Evolutionary conservation across 2,113 vertebrate species (phyloP).

Genomic region (Nyctibius bracteatus): DNA sequence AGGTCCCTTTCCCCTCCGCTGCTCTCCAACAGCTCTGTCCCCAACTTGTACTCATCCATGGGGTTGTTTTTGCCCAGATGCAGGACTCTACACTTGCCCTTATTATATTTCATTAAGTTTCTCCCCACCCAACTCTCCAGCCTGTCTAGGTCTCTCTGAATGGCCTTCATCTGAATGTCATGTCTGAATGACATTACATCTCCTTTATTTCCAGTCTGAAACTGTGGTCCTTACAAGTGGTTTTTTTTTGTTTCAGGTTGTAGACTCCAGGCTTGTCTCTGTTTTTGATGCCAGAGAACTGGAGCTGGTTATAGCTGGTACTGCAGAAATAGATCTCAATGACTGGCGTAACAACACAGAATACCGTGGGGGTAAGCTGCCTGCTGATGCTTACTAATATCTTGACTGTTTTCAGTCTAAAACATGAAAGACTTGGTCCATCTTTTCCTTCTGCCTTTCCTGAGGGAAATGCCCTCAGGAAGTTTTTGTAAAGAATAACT

Average conservation of each 20-base stretch:
- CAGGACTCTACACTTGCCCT: too few relatives aligned
- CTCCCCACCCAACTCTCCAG: too few relatives aligned
- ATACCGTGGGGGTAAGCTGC: slow-evolving; percentile 90
- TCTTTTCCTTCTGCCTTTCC: not conserved
- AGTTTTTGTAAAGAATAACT: not conserved
- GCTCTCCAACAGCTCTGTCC: too few relatives aligned
- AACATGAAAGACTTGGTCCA: not conserved
- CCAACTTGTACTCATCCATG: too few relatives aligned
- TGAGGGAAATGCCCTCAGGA: not conserved
- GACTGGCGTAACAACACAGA: slow-evolving; percentile 97
- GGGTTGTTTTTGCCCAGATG: too few relatives aligned
- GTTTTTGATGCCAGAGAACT: slow-evolving; percentile 96
- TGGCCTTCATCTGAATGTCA: too few relatives aligned
- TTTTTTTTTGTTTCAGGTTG: slow-evolving; percentile 83
- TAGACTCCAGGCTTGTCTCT: slow-evolving; percentile 94
- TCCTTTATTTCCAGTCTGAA: not conserved
- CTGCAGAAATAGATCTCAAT: slow-evolving; percentile 93
- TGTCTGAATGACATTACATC: too few relatives aligned
- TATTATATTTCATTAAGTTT: too few relatives aligned
- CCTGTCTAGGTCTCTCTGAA: too few relatives aligned
- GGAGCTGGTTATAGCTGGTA: slow-evolving; percentile 97
- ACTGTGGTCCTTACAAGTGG: not conserved
- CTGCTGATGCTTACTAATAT: not conserved
- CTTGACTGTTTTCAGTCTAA: not conserved
- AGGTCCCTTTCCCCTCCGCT: too few relatives aligned